Evolutionary conservation across 1,140 invertebrate species (phyloP).

Genomic region (Drosophila sproati): DNA sequence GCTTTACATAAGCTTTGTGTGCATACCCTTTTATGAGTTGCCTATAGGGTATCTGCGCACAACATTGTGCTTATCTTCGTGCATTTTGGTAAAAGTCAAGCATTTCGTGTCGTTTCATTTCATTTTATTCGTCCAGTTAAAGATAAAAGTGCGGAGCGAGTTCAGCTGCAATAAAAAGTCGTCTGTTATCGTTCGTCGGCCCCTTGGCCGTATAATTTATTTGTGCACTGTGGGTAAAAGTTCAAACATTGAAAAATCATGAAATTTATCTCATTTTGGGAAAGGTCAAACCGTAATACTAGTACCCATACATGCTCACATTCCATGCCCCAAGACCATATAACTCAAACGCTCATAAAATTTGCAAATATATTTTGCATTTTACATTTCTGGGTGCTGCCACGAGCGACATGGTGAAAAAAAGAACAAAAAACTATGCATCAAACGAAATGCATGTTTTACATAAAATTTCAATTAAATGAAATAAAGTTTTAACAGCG

Average conservation of each 20-base stretch:
- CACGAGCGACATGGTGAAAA: constrained; percentile 27
- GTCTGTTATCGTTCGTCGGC: constrained; percentile 34
- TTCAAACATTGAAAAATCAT: constrained; percentile 78
- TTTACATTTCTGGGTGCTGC: constrained; percentile 16
- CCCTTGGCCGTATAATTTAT: constrained; percentile 63
- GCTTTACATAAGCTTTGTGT: no score
- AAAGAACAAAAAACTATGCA: constrained; percentile 63
- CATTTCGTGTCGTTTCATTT: constrained; percentile 57
- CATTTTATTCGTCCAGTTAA: constrained; percentile 44
- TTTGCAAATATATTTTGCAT: constrained; percentile 67
- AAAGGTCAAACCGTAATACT: constrained; percentile 64
- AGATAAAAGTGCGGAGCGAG: constrained; percentile 45
- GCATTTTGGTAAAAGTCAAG: constrained; percentile 57
- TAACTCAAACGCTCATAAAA: constrained; percentile 76
- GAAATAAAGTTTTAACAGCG: constrained; percentile 68
- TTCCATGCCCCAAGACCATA: constrained; percentile 41
- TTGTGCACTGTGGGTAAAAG: constrained; percentile 68
- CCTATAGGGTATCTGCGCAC: constrained; percentile 8
- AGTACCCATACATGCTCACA: neutral
- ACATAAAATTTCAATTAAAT: constrained; percentile 84
- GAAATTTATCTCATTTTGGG: constrained; percentile 71
- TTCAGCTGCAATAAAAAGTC: constrained; percentile 52
- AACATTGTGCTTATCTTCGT: constrained; percentile 69
- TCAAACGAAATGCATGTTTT: constrained; percentile 77
- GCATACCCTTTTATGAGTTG: neutral